Evolutionary conservation across 2,113 vertebrate genomes (phyloP), one percentile per base, ranked within the genome.

Genomic region (Stigmatopora argus): DNA sequence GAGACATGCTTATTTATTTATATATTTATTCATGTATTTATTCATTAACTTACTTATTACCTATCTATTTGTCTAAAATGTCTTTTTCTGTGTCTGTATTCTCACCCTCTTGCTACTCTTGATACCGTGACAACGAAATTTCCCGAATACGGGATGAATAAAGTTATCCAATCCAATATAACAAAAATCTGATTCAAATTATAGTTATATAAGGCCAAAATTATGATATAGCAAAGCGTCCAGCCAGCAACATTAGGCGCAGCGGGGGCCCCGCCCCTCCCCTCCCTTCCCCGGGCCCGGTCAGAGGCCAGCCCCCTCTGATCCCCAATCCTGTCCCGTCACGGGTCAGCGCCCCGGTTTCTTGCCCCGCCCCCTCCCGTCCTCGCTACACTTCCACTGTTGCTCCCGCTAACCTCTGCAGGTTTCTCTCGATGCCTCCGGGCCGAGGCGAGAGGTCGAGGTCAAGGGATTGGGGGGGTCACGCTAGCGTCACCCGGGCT

Each of bases 401-500:
- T 79, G 83, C 84, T 72, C 76, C 71, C 63, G 73, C 83, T 73
- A 80, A 79, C 71, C 78, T 73, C 73, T 73, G 70, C 64, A 57
- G 73, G 67, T 62, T 65, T 63, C 85, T 78, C 78, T 70, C 26
- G 85, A 83, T 78, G 91, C 87, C 87, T 88, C 66, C 67, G 51
- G 85, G 91, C 90, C 91, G 87, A 66, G 74, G 84, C 78, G 70
- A 49, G 92, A 89, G 94, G 94, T 96, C 94, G 92, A 89, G 94
- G 94, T 96, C 94, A 95, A 88, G 89, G 92, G 92, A 93, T 92
- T 92, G 88, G 44, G 90, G n/a, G 88, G 93, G 93, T 96, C 93
- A 94, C 53, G 79, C 84, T 82, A 73, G 89, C 93, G 90, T 90
- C 86, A 88, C 84, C 89, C 87, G 77, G 87, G 91, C 92, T 90